These are phyloP conservation scores for Sorex maritimensis DNA, from an alignment of 2,797 vertebrate genomes.

Conservation along the genomic window DNA sequence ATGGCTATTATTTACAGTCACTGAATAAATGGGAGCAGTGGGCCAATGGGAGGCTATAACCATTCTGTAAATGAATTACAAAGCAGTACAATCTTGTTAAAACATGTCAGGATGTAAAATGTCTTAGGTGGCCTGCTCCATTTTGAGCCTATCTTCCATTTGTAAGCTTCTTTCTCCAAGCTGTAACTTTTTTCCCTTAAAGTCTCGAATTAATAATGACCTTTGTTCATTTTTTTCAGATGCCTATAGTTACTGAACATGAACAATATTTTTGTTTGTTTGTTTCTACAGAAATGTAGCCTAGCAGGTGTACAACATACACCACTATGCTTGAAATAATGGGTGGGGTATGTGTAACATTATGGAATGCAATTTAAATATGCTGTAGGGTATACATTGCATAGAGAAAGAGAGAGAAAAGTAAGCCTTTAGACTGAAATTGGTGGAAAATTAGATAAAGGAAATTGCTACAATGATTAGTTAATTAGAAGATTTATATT, in stretches of 20 bases:
- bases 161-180: slow-evolving; percentile 1
- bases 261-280: neutral
- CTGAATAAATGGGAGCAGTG: slow-evolving; percentile 61
- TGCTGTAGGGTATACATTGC: neutral
- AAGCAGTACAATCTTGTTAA: slow-evolving; percentile 46
- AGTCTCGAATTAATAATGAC: slow-evolving; percentile 45
- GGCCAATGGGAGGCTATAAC: slow-evolving; percentile 71
- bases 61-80: slow-evolving; percentile 64
- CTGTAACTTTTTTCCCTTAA: neutral
- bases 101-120: slow-evolving; percentile 57
- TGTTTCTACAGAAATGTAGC: slow-evolving; percentile 8
- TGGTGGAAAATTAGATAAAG: neutral
- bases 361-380: neutral
- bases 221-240: slow-evolving; percentile 4
- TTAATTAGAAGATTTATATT: neutral
- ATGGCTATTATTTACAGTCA: slow-evolving; percentile 74
- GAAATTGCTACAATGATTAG: neutral
- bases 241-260: neutral
- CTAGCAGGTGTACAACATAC: neutral
- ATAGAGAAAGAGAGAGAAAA: neutral
- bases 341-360: neutral
- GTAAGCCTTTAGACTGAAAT: slow-evolving; percentile 12
- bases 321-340: neutral
- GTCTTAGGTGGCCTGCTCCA: neutral
- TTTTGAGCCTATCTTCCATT: slow-evolving; percentile 3